Evolutionary conservation across 1,140 invertebrate species (phyloP).

Genomic region (Meloidogyne hapla): DNA sequence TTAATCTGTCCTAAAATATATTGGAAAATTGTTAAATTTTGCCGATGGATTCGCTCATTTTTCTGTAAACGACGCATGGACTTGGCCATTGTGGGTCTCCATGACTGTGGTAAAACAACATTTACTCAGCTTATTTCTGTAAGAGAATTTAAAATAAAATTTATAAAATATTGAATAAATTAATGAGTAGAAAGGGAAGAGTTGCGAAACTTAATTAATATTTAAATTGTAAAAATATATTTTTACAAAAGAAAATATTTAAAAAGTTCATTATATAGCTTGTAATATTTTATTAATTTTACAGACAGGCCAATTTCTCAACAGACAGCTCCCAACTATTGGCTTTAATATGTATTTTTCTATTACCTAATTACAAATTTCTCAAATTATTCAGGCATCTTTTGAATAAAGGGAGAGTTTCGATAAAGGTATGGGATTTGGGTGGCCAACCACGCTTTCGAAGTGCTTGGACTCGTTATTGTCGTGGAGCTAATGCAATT

Average conservation of each 20-base stretch:
- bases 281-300: no score
- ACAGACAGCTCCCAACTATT: neutral
- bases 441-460: neutral
- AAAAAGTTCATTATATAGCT: no score
- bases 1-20: neutral
- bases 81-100: neutral
- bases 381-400: neutral
- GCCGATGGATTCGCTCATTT: neutral
- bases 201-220: neutral
- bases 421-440: neutral
- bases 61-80: neutral
- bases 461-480: neutral
- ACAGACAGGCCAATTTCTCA: neutral
- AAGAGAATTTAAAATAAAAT: neutral
- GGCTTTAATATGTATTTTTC: neutral
- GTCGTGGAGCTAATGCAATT: neutral
- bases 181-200: neutral
- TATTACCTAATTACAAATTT: neutral
- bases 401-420: neutral
- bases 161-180: neutral
- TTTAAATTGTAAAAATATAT: no score
- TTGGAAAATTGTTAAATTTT: neutral
- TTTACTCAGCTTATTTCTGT: constrained; percentile 5
- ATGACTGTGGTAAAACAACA: neutral
- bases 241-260: no score